Percentiles rank a stretch among this genome's conserved stretches.
phyloP scores from a whole-genome alignment of 1,140 invertebrate genomes.

The Drosophila nannoptera region DNA sequence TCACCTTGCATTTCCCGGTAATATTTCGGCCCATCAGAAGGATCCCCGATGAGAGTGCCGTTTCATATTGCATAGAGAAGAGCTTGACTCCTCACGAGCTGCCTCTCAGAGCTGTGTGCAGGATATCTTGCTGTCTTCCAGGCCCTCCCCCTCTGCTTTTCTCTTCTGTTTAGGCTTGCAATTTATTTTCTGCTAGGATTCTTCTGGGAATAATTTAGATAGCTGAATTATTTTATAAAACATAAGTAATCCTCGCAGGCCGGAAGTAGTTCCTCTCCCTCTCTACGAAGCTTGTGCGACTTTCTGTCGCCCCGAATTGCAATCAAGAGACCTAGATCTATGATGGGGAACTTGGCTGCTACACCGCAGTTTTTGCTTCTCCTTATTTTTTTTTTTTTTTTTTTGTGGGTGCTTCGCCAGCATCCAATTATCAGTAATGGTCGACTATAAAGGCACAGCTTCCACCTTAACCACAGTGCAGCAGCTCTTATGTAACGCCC shows the following conservation, averaged over 20 bases:
- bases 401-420: constrained; percentile 4
- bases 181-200: constrained; percentile 37
- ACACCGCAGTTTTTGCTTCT: not conserved
- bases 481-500: not conserved
- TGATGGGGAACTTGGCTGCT: constrained; percentile 38
- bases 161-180: constrained; percentile 10
- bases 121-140: not conserved
- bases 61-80: too few species aligned
- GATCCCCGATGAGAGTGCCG: too few species aligned
- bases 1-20: too few species aligned
- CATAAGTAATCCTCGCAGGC: constrained; percentile 37
- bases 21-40: too few species aligned
- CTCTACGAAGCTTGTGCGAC: constrained; percentile 57
- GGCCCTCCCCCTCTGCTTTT: not conserved
- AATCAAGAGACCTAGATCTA: constrained; percentile 69
- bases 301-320: constrained; percentile 59
- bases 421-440: constrained; percentile 38
- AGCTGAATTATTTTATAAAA: constrained; percentile 54
- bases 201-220: constrained; percentile 63
- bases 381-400: too few species aligned
- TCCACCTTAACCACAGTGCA: constrained; percentile 6
- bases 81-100: too few species aligned
- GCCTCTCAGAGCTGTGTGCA: not conserved
- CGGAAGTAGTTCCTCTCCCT: constrained; percentile 44
- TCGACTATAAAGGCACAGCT: constrained; percentile 7